These are phyloP conservation scores for Pimephales promelas DNA, from an alignment of 2,113 vertebrate genomes.

Conservation along the genomic window DNA sequence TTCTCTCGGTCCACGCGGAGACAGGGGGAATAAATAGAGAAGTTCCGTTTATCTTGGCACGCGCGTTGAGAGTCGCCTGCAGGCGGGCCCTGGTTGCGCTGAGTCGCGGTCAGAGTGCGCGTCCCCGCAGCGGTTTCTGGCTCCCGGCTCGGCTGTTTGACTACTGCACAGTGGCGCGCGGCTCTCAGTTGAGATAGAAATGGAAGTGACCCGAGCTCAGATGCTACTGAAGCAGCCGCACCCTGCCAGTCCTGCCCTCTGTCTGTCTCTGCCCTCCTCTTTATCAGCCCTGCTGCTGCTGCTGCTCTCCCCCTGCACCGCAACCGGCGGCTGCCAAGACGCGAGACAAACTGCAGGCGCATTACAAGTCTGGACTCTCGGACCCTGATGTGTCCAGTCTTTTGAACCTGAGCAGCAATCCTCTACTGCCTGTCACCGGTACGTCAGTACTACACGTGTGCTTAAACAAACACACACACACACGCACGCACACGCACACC, in stretches of 20 bases:
- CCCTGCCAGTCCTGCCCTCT: constrained; percentile 79
- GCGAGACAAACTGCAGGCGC: constrained; percentile 45
- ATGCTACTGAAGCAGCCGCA: constrained; percentile 84
- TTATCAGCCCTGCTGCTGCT: constrained; percentile 44
- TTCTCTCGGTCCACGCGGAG: constrained; percentile 67
- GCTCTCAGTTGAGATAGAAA: constrained; percentile 76
- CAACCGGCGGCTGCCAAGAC: constrained; percentile 44
- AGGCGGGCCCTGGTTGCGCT: constrained; percentile 66
- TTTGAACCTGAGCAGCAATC: constrained; percentile 61
- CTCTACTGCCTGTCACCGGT: constrained; percentile 31
- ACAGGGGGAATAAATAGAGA: constrained; percentile 85
- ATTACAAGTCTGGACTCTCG: constrained; percentile 43
- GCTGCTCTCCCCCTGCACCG: constrained; percentile 45
- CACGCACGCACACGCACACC: not conserved
- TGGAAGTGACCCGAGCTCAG: constrained; percentile 83
- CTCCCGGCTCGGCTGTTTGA: constrained; percentile 73
- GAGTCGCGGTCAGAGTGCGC: constrained; percentile 75
- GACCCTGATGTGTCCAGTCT: constrained; percentile 56
- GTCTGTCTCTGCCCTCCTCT: constrained; percentile 70
- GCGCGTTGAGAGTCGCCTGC: constrained; percentile 76
- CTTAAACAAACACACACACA: not conserved
- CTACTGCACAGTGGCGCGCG: constrained; percentile 73
- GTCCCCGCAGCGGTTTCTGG: constrained; percentile 81
- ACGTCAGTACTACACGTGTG: not conserved
- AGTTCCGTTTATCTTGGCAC: constrained; percentile 87